Base-by-base conservation (phyloP, 1,140 invertebrate genomes). In the Brachionus sp. region DNA sequence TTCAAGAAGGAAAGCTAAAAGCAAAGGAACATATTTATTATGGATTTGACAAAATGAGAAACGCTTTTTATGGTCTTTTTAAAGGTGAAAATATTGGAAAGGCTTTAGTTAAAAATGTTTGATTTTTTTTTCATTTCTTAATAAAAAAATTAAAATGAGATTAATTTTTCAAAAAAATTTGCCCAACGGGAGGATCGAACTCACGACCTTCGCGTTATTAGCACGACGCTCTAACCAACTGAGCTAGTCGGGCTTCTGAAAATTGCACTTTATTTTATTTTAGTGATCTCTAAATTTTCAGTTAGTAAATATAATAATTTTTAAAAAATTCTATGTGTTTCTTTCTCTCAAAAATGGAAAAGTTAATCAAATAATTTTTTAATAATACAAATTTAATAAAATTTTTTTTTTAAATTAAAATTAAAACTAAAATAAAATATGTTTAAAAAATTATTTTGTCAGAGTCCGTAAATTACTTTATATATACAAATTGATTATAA, bases 51-150 rank as follows among this genome's bases (percentile, higher is more conserved):
- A 91, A 91, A 78, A 91, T 91, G 86, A 90, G 89, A 29, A 85
- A 91, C n/a, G 92, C 92, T 12, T 92, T 93, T 84, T 87, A 90
- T 70, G 90, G 90, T 19, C 90, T 92, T 87, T 86, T 93, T 29
- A 86, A 86, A 29, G 92, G 92, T 12, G 88, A 90, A 82, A 92
- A 92, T 86, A 89, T 86, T 23, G 92, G 92, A 62, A 92, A 93
- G 88, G 90, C 91, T 53, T 85, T 92, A 78, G 90, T 92, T 10
- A 89, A 90, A 87, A 88, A 50, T 46, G 37, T 39, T 19, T 25
- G 7, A 57, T 19, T 57, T 57, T 53, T 25, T 57, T n/a, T n/a
- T n/a, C n/a, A n/a, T n/a, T 23, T 9, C 19, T 9, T 57, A 19
- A 7, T 7, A 23, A 19, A 57, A 19, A 57, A 19, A 57, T 50